These are phyloP conservation scores for Bombus confusus DNA, from an alignment of 1,140 invertebrate species.

Conservation along the genomic window DNA sequence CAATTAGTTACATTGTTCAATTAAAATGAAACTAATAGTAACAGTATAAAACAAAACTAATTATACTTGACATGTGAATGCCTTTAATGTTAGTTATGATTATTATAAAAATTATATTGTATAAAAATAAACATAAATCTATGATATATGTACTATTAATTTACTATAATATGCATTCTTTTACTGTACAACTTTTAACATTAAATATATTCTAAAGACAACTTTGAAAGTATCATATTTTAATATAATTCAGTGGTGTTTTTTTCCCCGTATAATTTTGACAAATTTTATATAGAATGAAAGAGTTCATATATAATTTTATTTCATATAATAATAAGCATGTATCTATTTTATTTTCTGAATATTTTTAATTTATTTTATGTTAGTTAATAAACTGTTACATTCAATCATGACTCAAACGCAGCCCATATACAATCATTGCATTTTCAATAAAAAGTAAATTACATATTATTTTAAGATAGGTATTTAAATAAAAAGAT, in stretches of 20 bases:
- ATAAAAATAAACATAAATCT: slow-evolving; percentile 6
- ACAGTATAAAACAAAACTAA: slow-evolving; percentile 86
- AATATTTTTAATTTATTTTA: slow-evolving; percentile 77
- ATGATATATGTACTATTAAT: background rate
- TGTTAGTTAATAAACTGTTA: slow-evolving; percentile 80
- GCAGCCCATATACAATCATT: slow-evolving; percentile 82
- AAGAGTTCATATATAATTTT: background rate
- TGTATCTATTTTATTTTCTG: slow-evolving; percentile 57
- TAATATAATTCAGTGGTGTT: background rate
- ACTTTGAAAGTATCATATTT: background rate
- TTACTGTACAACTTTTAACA: background rate
- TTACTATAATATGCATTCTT: background rate
- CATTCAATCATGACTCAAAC: slow-evolving; percentile 81
- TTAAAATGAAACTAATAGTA: slow-evolving; percentile 94
- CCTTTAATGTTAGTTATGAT: background rate
- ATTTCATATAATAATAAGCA: background rate
- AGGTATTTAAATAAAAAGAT: slow-evolving; percentile 66
- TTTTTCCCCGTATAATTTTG: background rate
- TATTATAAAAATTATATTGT: slow-evolving; percentile 38
- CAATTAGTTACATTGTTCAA: slow-evolving; percentile 94
- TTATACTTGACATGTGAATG: background rate
- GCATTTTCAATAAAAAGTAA: slow-evolving; percentile 79
- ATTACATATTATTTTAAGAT: slow-evolving; percentile 69
- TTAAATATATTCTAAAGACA: background rate
- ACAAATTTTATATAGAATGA: background rate